Evolutionary conservation across 2,888 invertebrate genomes (phyloP).

Genomic region (Xestia ashworthii): DNA sequence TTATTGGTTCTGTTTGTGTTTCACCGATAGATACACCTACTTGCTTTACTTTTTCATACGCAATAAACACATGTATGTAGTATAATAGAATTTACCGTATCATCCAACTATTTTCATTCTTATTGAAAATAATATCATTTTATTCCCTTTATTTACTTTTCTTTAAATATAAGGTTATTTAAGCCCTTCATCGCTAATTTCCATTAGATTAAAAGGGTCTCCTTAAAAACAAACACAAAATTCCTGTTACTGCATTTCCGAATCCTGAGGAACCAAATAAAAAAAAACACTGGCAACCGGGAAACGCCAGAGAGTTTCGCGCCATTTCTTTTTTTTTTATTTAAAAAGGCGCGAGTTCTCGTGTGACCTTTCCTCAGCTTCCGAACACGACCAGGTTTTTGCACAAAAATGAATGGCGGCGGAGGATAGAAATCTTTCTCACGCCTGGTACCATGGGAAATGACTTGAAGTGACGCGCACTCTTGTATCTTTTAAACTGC

Average conservation of each 20-base stretch:
- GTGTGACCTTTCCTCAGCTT: slow-evolving; percentile 85
- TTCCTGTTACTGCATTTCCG: slow-evolving; percentile 22
- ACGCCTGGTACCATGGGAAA: slow-evolving; percentile 85
- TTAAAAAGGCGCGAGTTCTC: slow-evolving; percentile 80
- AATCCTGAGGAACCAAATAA: slow-evolving; percentile 7
- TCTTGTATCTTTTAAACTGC: slow-evolving; percentile 55
- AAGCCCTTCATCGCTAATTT: neutral
- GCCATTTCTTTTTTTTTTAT: slow-evolving; percentile 70
- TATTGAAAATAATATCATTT: neutral
- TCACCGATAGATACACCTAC: too few species aligned
- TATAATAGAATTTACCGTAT: neutral
- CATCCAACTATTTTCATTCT: neutral
- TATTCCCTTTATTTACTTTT: too few species aligned
- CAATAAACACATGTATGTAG: neutral
- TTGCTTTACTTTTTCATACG: neutral
- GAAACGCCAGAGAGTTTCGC: slow-evolving; percentile 59
- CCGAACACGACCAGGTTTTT: slow-evolving; percentile 82
- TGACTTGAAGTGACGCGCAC: slow-evolving; percentile 72
- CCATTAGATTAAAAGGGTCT: neutral
- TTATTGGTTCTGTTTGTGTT: slow-evolving; percentile 2
- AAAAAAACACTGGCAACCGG: slow-evolving; percentile 45
- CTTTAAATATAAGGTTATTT: too few species aligned
- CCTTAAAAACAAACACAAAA: slow-evolving; percentile 5
- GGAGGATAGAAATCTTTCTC: slow-evolving; percentile 88
- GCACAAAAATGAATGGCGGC: slow-evolving; percentile 84